Evolutionary conservation across 1,140 invertebrate genomes (phyloP).

Genomic region (Pseudomyrmex concolor): DNA sequence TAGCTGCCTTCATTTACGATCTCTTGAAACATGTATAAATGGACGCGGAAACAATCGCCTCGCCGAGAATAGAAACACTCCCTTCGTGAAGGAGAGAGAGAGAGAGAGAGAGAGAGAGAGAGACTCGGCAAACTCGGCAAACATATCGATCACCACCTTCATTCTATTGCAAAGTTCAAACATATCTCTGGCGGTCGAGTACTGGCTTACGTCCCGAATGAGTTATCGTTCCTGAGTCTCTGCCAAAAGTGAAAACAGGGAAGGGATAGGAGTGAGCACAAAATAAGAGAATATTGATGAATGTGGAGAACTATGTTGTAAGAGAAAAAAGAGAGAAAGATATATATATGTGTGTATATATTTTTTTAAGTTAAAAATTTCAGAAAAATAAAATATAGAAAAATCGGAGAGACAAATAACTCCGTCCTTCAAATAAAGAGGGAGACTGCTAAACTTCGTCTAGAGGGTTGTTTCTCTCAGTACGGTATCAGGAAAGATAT

Average conservation of each 20-base stretch:
- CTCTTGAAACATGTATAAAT: slow-evolving; percentile 21
- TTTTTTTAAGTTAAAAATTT: slow-evolving; percentile 11
- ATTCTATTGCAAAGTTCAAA: slow-evolving; percentile 59
- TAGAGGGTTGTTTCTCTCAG: background rate
- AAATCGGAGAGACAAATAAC: slow-evolving; percentile 5
- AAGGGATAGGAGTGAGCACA: background rate
- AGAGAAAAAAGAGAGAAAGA: background rate
- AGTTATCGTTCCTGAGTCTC: slow-evolving; percentile 49
- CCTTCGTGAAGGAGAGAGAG: slow-evolving; percentile 3
- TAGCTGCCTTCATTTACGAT: slow-evolving; percentile 22
- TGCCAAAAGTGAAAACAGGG: slow-evolving; percentile 51
- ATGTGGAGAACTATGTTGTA: background rate
- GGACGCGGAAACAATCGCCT: slow-evolving; percentile 32
- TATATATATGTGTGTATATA: no score
- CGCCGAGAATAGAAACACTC: slow-evolving; percentile 46
- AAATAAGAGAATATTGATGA: slow-evolving; percentile 44
- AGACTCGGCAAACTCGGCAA: slow-evolving; percentile 40
- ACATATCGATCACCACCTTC: slow-evolving; percentile 57
- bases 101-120: background rate
- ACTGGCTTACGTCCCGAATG: slow-evolving; percentile 53
- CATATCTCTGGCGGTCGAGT: slow-evolving; percentile 53
- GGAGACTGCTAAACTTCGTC: background rate
- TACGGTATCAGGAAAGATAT: no score
- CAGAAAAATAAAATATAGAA: background rate
- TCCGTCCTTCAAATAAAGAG: background rate